Evolutionary conservation across 2,888 invertebrate species (phyloP).

Genomic region (Ramazzottius varieornatus): DNA sequence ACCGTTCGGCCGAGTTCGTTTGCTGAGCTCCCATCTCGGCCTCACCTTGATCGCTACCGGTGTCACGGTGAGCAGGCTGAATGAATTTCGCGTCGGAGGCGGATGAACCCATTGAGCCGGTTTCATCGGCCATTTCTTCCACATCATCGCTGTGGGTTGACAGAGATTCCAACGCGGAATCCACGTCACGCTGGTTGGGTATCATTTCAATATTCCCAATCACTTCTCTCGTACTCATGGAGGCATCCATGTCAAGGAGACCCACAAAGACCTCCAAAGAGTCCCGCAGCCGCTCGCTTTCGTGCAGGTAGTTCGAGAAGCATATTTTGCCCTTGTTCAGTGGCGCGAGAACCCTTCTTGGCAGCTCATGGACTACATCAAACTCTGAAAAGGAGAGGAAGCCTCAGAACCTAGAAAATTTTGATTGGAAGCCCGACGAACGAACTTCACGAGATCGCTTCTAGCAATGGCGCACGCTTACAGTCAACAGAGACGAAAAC

Average conservation of each 20-base stretch:
- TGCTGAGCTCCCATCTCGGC: too few species aligned
- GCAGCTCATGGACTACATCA: background rate
- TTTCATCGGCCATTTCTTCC: background rate
- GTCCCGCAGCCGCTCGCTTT: background rate
- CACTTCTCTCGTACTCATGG: background rate
- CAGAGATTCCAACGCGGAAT: background rate
- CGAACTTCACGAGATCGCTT: background rate
- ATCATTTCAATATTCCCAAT: background rate
- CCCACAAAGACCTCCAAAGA: background rate
- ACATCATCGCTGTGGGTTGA: background rate
- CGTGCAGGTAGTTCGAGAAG: background rate
- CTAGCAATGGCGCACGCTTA: background rate
- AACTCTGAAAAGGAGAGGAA: background rate
- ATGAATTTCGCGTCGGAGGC: background rate
- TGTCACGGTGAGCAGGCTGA: background rate
- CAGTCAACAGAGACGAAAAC: background rate
- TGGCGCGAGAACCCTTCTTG: background rate
- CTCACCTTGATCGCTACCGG: too few species aligned
- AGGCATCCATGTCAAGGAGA: background rate
- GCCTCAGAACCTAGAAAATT: too few species aligned
- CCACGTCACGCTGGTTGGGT: background rate
- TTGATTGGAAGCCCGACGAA: background rate
- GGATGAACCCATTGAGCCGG: background rate
- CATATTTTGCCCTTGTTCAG: background rate
- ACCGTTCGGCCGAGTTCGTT: too few species aligned